Evolutionary conservation across 2,888 invertebrate genomes (phyloP).

Genomic region (Lepidocyrtinus sp.): DNA sequence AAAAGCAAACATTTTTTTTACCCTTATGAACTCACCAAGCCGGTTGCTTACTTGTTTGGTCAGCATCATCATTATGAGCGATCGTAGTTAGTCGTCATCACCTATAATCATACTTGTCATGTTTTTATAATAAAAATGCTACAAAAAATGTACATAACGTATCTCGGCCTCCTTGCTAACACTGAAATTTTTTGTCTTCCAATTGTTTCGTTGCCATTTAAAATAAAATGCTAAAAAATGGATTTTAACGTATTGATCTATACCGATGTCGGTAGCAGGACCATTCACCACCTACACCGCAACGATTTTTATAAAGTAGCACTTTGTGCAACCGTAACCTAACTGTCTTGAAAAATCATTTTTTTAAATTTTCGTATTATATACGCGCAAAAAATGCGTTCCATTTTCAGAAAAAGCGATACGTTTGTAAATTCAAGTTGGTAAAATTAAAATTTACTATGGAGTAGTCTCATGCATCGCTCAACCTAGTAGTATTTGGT

Average conservation of each 20-base stretch:
- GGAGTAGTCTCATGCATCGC: too few species aligned
- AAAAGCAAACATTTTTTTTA: constrained; percentile 13
- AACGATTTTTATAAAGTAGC: not conserved
- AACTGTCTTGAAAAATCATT: not conserved
- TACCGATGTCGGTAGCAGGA: not conserved
- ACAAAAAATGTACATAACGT: not conserved
- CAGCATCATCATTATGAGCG: not conserved
- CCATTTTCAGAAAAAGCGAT: too few species aligned
- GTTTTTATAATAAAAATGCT: constrained; percentile 25
- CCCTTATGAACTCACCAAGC: constrained; percentile 31
- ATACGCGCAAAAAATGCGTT: too few species aligned
- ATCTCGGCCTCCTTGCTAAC: not conserved
- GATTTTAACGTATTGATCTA: not conserved
- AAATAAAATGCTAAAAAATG: not conserved
- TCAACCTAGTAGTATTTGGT: too few species aligned
- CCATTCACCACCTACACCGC: not conserved
- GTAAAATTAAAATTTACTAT: too few species aligned
- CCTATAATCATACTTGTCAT: constrained; percentile 32
- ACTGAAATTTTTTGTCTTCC: not conserved
- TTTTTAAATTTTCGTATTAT: not conserved
- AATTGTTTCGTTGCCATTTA: not conserved
- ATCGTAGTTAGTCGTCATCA: constrained; percentile 21
- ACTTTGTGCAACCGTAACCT: not conserved
- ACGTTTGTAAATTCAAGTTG: too few species aligned
- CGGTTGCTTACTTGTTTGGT: constrained; percentile 22